Evolutionary conservation across 2,888 invertebrate species (phyloP), one percentile per base, ranked within the genome.

Genomic region (Cataglyphis rosenhaueri): DNA sequence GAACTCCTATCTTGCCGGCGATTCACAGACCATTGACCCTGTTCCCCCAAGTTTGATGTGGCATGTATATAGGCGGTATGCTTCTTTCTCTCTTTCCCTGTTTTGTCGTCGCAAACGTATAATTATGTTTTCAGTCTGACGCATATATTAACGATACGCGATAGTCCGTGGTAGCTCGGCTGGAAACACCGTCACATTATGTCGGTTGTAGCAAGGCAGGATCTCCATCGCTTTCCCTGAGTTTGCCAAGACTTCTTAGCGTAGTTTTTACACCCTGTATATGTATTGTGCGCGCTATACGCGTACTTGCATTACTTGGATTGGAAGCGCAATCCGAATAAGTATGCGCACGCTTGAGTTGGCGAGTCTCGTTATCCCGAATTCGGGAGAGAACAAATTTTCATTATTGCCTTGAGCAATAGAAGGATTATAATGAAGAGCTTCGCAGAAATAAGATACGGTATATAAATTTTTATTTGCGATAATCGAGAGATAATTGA

Each of bases 21-120:
- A 83, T 74, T 84, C 74, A 79, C 83, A 70, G 83, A 61, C 83
- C 83, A 71, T 79, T 83, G 82, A 82, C 38, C 78, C 61, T 52
- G 62, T 78, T 70, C 66, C 44, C 61, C 21, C 78, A 59, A 64
- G 82, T 79, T 71, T 79, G 83, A 79, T 65, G 38, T 70, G 41
- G 18, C 48, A 38, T 64, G 55, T 70, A 41, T 62, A 76, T 21
- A 62, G 55, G 62, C 78, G 44, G 12, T 6, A 8, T 6, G 15
- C 21, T n/a, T 29, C 38, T 48, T 15, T 66, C 3, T 55, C 70
- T 57, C 10, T 15, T 5, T 25, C 18, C 21, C 35, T 79, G 78
- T 79, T 78, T 82, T 78, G 78, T 32, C 38, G 25, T 65, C 32
- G 61, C 12, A 62, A 76, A 68, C 44, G 59, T 79, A 44, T 59